Evolutionary conservation across 2,113 vertebrate species (phyloP).

Genomic region (Riparia riparia): DNA sequence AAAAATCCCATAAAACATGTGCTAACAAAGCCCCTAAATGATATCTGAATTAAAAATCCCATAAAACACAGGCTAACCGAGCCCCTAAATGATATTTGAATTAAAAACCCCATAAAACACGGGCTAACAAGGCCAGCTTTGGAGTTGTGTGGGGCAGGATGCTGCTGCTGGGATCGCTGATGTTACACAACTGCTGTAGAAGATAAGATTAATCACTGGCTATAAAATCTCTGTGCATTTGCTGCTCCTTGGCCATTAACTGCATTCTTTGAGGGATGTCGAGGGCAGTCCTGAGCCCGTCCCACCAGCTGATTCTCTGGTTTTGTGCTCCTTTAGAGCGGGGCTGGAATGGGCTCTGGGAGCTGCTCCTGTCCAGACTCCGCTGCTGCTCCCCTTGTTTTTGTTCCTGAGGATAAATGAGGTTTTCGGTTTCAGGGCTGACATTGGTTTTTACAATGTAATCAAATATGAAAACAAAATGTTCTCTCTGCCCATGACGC

Average conservation of each 20-base stretch:
- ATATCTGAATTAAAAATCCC: not conserved
- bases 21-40: too few species aligned
- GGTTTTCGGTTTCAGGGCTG: not conserved
- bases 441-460: not conserved
- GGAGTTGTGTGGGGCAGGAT: not conserved
- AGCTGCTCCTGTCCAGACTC: not conserved
- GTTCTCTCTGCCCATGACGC: not conserved
- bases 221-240: fast-evolving
- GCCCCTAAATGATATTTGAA: too few species aligned
- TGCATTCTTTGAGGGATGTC: not conserved
- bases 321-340: not conserved
- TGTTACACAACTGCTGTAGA: not conserved
- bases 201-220: not conserved
- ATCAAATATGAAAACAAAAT: not conserved
- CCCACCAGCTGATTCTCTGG: not conserved
- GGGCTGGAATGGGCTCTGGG: not conserved
- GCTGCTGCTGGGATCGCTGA: not conserved
- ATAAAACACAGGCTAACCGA: too few species aligned
- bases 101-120: too few species aligned
- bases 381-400: not conserved
- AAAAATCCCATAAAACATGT: too few species aligned
- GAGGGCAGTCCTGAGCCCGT: not conserved
- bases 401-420: not conserved
- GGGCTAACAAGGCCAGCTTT: not conserved
- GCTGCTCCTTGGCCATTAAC: not conserved